Evolutionary conservation across 2,113 vertebrate species (phyloP).

Genomic region (Lichenostomus cassidix): DNA sequence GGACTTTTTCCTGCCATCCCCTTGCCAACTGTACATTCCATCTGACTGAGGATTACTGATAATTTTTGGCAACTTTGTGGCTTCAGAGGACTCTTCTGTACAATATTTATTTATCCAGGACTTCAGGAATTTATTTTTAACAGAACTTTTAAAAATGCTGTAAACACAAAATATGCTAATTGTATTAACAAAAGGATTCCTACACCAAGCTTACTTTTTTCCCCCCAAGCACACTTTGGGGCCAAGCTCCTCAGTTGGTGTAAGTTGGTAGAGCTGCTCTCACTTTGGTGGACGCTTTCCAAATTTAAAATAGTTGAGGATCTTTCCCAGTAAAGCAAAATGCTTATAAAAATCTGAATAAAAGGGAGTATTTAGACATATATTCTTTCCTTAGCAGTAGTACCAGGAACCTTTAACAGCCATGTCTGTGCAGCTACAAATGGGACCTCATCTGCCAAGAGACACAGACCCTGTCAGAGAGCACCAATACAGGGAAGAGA

Average conservation of each 20-base stretch:
- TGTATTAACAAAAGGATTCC: slow-evolving; percentile 59
- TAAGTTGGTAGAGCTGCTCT: background rate
- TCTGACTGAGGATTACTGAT: slow-evolving; percentile 70
- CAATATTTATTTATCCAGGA: slow-evolving; percentile 67
- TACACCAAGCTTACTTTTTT: background rate
- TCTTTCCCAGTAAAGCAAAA: background rate
- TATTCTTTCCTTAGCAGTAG: background rate
- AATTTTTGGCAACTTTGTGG: slow-evolving; percentile 69
- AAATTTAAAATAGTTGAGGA: background rate
- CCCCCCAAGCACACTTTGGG: background rate
- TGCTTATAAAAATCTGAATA: slow-evolving; percentile 1
- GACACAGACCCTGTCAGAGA: background rate
- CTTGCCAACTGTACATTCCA: slow-evolving; percentile 73
- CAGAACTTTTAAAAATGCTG: slow-evolving; percentile 49
- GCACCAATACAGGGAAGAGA: background rate
- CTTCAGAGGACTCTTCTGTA: slow-evolving; percentile 66
- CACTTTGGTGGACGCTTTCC: background rate
- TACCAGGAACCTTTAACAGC: background rate
- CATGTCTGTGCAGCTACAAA: background rate
- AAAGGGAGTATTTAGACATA: background rate
- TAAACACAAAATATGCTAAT: slow-evolving; percentile 39
- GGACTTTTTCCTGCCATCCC: slow-evolving; percentile 50
- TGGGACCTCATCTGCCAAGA: background rate
- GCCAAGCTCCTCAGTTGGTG: background rate
- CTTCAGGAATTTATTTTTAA: slow-evolving; percentile 69